Percentiles rank a stretch among this genome's conserved stretches.
Evolutionary conservation across 1,140 invertebrate genomes (phyloP).

Genomic region (Bombus cullumanus): DNA sequence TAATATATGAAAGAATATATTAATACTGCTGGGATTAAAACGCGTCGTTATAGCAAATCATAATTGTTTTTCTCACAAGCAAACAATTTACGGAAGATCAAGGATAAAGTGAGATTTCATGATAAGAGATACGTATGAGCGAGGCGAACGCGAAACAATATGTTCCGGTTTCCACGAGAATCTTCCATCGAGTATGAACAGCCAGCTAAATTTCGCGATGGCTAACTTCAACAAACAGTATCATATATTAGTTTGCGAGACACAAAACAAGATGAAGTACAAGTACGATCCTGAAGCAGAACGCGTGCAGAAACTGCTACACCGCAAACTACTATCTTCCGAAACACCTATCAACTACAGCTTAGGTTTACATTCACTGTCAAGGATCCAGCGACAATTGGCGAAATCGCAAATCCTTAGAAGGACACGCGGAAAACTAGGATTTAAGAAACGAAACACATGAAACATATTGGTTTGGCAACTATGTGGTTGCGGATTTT

Average conservation of each 20-base stretch:
- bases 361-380: background rate
- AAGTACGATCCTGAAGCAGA: background rate
- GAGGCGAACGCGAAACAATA: background rate
- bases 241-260: background rate
- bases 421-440: background rate
- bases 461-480: background rate
- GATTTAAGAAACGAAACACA: background rate
- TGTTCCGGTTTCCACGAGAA: background rate
- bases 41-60: background rate
- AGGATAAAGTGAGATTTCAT: background rate
- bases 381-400: background rate
- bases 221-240: constrained; percentile 9
- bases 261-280: background rate
- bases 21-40: too few species aligned
- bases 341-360: background rate
- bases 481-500: too few species aligned
- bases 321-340: background rate
- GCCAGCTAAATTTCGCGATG: background rate
- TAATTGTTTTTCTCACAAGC: background rate
- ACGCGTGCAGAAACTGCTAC: background rate
- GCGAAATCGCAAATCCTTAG: background rate
- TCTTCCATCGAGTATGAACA: background rate
- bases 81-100: background rate
- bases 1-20: too few species aligned
- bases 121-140: background rate